These are phyloP conservation scores for Labeo rohita DNA, from an alignment of 2,113 vertebrate species.

Conservation along the genomic window DNA sequence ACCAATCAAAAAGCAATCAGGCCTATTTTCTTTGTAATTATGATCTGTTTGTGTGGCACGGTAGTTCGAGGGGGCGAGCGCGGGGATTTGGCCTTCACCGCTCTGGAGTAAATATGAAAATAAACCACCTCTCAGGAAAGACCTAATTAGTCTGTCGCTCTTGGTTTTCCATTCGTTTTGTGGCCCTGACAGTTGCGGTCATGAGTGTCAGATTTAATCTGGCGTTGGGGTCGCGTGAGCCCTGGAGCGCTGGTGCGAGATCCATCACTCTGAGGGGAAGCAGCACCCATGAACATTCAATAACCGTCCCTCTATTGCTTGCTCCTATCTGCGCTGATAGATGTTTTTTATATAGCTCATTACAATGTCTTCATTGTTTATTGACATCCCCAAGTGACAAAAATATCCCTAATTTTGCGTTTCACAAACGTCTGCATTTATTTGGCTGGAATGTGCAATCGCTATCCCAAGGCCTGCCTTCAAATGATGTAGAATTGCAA, in stretches of 20 bases:
- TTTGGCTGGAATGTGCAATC: constrained; percentile 56
- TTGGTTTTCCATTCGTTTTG: constrained; percentile 59
- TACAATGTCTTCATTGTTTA: constrained; percentile 61
- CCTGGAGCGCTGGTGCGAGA: constrained; percentile 66
- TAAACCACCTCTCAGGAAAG: constrained; percentile 72
- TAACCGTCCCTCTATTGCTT: constrained; percentile 61
- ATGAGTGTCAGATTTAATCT: constrained; percentile 76
- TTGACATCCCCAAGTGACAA: constrained; percentile 54
- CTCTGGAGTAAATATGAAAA: constrained; percentile 76
- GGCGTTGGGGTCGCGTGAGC: constrained; percentile 68
- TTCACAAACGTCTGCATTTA: constrained; percentile 54
- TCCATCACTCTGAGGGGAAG: constrained; percentile 66
- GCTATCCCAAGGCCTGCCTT: constrained; percentile 58
- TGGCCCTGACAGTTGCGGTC: constrained; percentile 70
- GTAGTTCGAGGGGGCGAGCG: constrained; percentile 39
- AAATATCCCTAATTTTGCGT: constrained; percentile 51
- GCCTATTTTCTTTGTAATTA: constrained; percentile 55
- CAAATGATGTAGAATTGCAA: constrained; percentile 58
- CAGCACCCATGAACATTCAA: constrained; percentile 72
- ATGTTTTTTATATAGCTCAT: constrained; percentile 57
- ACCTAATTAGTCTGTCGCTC: constrained; percentile 75
- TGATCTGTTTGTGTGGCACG: constrained; percentile 54
- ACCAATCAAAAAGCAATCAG: constrained; percentile 58
- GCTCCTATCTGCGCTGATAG: constrained; percentile 56
- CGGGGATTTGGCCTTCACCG: constrained; percentile 62